Conservation (phyloP, 92 coral and sea anemone genomes). For the Zoanthus sansibaricus region DNA sequence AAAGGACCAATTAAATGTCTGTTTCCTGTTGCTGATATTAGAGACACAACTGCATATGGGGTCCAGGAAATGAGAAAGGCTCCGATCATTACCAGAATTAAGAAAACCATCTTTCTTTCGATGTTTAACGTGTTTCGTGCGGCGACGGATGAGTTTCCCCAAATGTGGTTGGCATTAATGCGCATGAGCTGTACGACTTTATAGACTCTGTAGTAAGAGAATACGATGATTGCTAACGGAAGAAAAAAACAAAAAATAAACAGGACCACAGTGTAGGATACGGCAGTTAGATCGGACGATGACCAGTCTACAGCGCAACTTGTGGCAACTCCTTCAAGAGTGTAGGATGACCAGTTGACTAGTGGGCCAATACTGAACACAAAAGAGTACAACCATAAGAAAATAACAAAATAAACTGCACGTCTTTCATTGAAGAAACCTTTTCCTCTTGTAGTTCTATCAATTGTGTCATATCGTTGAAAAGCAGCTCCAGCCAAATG, state of each 20-base stretch:
- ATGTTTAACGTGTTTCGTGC: constrained; percentile 61
- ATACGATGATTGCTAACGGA: constrained; percentile 56
- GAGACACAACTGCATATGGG: not conserved
- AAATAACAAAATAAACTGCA: not conserved
- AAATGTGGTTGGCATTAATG: constrained; percentile 54
- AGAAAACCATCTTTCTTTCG: constrained; percentile 49
- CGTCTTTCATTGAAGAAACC: not conserved
- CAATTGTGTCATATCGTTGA: too few species aligned
- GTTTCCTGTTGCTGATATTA: not conserved
- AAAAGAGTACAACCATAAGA: not conserved
- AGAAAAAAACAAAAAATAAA: constrained; percentile 69
- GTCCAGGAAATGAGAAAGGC: constrained; percentile 46
- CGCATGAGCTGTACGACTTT: constrained; percentile 55
- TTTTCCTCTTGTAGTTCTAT: too few species aligned
- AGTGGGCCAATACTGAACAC: not conserved
- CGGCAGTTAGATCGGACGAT: constrained; percentile 35
- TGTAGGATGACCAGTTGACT: constrained; percentile 73
- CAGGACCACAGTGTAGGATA: constrained; percentile 53
- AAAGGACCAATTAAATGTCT: not conserved
- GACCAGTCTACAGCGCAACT: constrained; percentile 38
- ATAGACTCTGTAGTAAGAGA: constrained; percentile 57
- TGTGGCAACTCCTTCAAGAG: constrained; percentile 69
- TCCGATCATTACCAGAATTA: constrained; percentile 62
- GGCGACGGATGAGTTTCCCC: constrained; percentile 62
- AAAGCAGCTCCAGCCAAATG: too few species aligned